Percentiles rank a stretch among this genome's conserved stretches.
These are phyloP conservation scores for Nemoura dubitans DNA, from an alignment of 2,888 invertebrate species.

Conservation along the genomic window DNA sequence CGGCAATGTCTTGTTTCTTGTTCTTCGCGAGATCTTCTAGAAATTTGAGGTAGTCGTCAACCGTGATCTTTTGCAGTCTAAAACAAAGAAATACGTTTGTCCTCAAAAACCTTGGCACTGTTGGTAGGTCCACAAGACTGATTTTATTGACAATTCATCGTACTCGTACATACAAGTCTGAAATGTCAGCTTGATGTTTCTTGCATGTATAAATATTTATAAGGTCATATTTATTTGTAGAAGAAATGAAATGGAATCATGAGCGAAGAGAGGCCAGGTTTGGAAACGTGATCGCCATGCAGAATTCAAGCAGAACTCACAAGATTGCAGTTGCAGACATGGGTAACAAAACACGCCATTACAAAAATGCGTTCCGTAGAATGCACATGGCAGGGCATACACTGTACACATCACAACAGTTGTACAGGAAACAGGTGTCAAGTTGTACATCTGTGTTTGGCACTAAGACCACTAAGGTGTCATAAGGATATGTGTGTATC, in stretches of 20 bases:
- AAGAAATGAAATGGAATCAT: neutral
- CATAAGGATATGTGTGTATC: neutral
- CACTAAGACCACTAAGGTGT: neutral
- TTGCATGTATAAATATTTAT: neutral
- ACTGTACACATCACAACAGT: neutral
- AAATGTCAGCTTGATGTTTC: neutral
- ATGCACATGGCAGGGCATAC: neutral
- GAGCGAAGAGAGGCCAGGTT: neutral
- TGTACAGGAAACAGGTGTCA: neutral
- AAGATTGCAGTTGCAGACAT: neutral
- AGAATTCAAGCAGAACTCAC: neutral
- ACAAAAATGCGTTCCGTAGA: neutral
- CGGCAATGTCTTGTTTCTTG: slow-evolving; percentile 80
- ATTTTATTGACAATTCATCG: neutral
- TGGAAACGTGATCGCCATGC: neutral
- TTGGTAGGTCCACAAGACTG: neutral
- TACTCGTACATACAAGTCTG: neutral
- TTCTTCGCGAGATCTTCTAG: slow-evolving; percentile 85
- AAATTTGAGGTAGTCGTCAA: slow-evolving; percentile 84
- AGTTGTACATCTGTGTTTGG: neutral
- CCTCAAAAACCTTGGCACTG: neutral
- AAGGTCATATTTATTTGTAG: neutral
- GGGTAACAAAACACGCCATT: neutral
- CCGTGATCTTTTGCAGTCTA: slow-evolving; percentile 72
- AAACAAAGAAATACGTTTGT: slow-evolving; percentile 46